Conservation (phyloP, 2,797 vertebrate species). For the Helostoma temminkii region DNA sequence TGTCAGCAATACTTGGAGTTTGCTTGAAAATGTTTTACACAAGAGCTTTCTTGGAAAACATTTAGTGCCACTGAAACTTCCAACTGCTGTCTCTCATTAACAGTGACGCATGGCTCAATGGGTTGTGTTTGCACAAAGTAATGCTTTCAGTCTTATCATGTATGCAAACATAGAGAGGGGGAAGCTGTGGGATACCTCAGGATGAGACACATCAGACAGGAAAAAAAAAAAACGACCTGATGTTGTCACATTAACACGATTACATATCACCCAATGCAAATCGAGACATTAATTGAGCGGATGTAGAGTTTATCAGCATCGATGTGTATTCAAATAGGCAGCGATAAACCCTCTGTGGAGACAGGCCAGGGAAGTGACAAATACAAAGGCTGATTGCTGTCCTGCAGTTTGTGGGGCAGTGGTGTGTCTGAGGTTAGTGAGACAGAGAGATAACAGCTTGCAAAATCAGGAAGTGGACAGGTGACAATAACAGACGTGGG, state of each 20-base stretch:
- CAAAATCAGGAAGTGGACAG: slow-evolving; percentile 68
- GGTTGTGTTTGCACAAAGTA: slow-evolving; percentile 29
- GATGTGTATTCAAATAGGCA: slow-evolving; percentile 72
- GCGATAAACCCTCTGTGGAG: slow-evolving; percentile 59
- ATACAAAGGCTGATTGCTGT: slow-evolving; percentile 69
- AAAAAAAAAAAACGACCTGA: slow-evolving; percentile 22
- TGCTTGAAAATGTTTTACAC: slow-evolving; percentile 41
- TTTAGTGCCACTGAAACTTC: slow-evolving; percentile 45
- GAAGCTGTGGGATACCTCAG: slow-evolving; percentile 45
- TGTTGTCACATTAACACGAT: slow-evolving; percentile 68
- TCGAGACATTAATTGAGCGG: slow-evolving; percentile 54
- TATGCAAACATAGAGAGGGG: slow-evolving; percentile 40
- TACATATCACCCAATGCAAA: slow-evolving; percentile 77
- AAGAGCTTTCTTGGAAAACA: slow-evolving; percentile 70
- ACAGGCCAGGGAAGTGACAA: slow-evolving; percentile 45
- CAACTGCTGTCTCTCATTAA: slow-evolving; percentile 36
- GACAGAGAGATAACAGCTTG: slow-evolving; percentile 57
- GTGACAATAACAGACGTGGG: slow-evolving; percentile 56
- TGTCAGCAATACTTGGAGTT: slow-evolving; percentile 46
- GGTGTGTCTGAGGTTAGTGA: slow-evolving; percentile 48
- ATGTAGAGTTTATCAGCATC: slow-evolving; percentile 67
- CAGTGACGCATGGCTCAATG: slow-evolving; percentile 33
- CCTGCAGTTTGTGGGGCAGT: slow-evolving; percentile 44
- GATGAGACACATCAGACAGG: slow-evolving; percentile 46
- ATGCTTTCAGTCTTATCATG: slow-evolving; percentile 31